A percentile compares a stretch with the other conserved stretches of the same genome.
phyloP scores from a whole-genome alignment of 2,797 vertebrate genomes.

The Eulemur coronatus region DNA sequence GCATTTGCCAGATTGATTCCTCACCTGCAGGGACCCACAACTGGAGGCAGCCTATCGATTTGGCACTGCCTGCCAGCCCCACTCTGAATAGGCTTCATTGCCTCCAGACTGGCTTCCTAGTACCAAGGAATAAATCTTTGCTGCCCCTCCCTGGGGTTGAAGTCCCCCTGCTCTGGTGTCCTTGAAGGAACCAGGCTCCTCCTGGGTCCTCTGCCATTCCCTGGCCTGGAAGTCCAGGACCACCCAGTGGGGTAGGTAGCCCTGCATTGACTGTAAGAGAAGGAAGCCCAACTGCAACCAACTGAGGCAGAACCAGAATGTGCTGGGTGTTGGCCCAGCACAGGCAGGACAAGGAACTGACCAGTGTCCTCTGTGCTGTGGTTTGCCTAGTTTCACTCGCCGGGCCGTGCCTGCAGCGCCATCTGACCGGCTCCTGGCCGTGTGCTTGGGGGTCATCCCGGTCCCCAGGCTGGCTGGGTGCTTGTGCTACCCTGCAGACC shows the following conservation, averaged over 20 bases:
- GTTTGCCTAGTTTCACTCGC: rapidly evolving
- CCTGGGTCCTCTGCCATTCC: neutral
- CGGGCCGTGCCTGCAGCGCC: neutral
- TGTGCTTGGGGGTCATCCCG: neutral
- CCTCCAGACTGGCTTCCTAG: slow-evolving; percentile 31
- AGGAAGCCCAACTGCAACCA: too few relatives aligned
- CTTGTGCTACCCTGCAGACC: neutral
- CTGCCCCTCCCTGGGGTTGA: neutral
- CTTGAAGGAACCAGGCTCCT: neutral
- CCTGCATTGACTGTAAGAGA: neutral
- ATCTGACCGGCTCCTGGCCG: neutral
- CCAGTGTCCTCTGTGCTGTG: neutral
- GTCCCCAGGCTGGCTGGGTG: too few relatives aligned
- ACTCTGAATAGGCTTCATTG: slow-evolving; percentile 72
- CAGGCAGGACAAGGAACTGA: neutral
- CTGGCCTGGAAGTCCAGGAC: neutral
- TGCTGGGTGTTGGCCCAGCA: rapidly evolving
- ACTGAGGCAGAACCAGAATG: rapidly evolving
- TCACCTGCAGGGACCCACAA: slow-evolving; percentile 62
- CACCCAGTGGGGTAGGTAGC: rapidly evolving
- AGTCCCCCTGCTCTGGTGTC: neutral
- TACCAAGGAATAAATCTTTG: neutral
- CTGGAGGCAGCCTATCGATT: slow-evolving; percentile 66
- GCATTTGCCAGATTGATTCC: slow-evolving; percentile 72
- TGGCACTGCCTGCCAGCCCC: slow-evolving; percentile 57